phyloP scores from a whole-genome alignment of 2,888 invertebrate genomes.

The Atherix ibis region DNA sequence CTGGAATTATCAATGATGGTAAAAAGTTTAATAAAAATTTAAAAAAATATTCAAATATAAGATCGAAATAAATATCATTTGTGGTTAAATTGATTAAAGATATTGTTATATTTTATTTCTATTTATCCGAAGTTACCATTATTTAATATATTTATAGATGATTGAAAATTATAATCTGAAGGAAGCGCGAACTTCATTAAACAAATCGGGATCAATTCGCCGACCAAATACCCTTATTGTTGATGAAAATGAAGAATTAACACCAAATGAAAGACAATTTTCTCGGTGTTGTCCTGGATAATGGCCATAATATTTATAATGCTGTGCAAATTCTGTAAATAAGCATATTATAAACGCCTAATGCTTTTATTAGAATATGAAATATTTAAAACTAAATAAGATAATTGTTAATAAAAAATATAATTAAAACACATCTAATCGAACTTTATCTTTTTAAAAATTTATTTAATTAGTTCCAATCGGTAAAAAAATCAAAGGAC shows the following conservation, averaged over 20 bases:
- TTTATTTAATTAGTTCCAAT: too few relatives aligned
- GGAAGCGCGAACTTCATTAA: conserved; percentile 11
- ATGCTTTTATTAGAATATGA: too few relatives aligned
- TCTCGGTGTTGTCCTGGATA: too few relatives aligned
- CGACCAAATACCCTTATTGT: conserved; percentile 15
- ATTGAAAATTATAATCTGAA: conserved; percentile 11
- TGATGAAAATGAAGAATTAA: conserved; percentile 14
- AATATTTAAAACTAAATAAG: too few relatives aligned
- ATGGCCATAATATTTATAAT: neutral
- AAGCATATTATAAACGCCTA: too few relatives aligned
- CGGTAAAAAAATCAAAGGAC: too few relatives aligned
- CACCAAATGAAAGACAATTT: conserved; percentile 10
- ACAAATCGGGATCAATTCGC: conserved; percentile 14
- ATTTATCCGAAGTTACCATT: too few relatives aligned
- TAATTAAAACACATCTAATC: too few relatives aligned
- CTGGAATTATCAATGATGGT: conserved; percentile 70
- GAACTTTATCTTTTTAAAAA: too few relatives aligned
- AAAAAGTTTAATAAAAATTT: conserved; percentile 1
- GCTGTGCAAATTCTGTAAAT: neutral
- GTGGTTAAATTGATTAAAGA: neutral
- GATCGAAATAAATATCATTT: neutral
- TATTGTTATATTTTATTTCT: neutral
- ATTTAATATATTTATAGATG: conserved; percentile 9
- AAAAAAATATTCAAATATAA: too few relatives aligned
- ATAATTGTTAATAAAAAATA: too few relatives aligned